Percentiles rank a stretch among this genome's conserved stretches.
Conservation (phyloP, 2,113 vertebrate genomes). For the Dasyurus viverrinus region DNA sequence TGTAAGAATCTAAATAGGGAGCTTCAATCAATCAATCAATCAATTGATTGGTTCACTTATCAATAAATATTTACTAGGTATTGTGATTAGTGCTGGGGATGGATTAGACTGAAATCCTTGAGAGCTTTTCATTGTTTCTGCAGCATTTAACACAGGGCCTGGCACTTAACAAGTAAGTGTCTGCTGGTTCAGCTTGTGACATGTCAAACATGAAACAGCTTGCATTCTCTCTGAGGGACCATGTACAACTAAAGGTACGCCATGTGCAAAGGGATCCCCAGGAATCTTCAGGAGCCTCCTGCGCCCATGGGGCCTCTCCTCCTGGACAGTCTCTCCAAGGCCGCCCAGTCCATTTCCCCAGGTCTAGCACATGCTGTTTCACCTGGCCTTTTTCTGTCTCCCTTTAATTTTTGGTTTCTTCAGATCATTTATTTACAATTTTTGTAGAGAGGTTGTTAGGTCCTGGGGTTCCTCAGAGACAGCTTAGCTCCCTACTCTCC, state of each 20-base stretch:
- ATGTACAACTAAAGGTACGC: not conserved
- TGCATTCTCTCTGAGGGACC: not conserved
- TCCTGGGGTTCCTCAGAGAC: not conserved
- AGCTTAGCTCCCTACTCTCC: slow-evolving; percentile 12
- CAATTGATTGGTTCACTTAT: not conserved
- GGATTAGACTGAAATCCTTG: not conserved
- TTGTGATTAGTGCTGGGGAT: not conserved
- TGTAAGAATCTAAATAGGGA: not conserved
- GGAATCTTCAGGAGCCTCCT: not conserved
- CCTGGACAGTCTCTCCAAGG: not conserved
- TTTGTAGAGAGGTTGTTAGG: slow-evolving; percentile 35
- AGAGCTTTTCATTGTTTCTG: not conserved
- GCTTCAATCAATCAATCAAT: not conserved
- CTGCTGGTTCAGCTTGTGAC: not conserved
- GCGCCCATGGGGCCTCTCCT: not conserved
- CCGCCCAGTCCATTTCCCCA: not conserved
- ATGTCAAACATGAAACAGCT: not conserved
- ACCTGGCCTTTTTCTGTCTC: not conserved
- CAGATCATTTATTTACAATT: not conserved
- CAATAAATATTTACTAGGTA: not conserved
- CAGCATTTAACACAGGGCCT: not conserved
- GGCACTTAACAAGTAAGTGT: not conserved
- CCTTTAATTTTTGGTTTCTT: slow-evolving; percentile 11
- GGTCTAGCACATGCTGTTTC: not conserved
- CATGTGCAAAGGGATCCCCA: not conserved